Evolutionary conservation across 1,140 invertebrate genomes (phyloP).

Genomic region (Ctenoplectra terminalis): DNA sequence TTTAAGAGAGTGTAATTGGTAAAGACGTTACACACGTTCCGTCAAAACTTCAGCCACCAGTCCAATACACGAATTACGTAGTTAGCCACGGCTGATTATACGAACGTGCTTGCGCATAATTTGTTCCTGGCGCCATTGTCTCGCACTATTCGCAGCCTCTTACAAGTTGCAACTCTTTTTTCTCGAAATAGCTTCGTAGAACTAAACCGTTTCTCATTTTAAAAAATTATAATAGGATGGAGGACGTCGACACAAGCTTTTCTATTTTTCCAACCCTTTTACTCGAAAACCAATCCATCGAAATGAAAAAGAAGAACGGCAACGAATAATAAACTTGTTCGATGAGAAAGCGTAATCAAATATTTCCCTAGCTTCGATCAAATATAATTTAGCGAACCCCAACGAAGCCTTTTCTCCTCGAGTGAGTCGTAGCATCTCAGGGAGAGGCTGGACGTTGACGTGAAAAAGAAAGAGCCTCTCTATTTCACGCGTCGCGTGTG

Average conservation of each 20-base stretch:
- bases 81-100: conserved; percentile 66
- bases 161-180: not conserved
- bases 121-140: conserved; percentile 51
- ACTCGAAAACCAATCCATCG: too few species aligned
- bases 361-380: too few species aligned
- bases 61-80: conserved; percentile 50
- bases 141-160: not conserved
- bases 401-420: not conserved
- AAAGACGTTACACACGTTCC: not conserved
- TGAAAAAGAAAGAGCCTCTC: conserved; percentile 21
- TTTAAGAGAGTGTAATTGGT: not conserved
- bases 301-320: not conserved
- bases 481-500: conserved; percentile 43
- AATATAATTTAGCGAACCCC: too few species aligned
- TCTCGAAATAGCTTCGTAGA: conserved; percentile 32
- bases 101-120: conserved; percentile 71
- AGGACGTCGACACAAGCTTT: too few species aligned
- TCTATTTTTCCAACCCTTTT: too few species aligned
- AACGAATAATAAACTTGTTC: too few species aligned
- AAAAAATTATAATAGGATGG: conserved; percentile 16
- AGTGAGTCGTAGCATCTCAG: conserved; percentile 3
- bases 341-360: too few species aligned
- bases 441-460: not conserved
- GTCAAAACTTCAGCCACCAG: conserved; percentile 54
- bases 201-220: not conserved